Evolutionary conservation across 2,888 invertebrate genomes (phyloP), one percentile per base, ranked within the genome.

Genomic region (Nomada ferruginata): DNA sequence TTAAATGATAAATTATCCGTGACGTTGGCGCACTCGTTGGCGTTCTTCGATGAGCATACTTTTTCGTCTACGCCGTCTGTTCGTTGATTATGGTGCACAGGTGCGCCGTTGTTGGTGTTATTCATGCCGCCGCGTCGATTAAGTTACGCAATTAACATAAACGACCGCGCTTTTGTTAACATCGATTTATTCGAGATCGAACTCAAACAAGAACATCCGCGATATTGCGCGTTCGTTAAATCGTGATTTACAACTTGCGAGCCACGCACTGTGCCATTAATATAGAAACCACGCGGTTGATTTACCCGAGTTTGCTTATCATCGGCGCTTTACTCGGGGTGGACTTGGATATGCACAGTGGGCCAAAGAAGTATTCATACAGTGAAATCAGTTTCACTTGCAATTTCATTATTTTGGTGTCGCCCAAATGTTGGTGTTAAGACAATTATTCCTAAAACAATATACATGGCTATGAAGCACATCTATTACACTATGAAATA

Each of bases 1-100:
- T 86, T 79, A 83, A 87, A 85, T 85, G 82, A 87, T 87, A 80
- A 87, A 84, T 87, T 76, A 76, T 84, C 79, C 75, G 53, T 82
- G 84, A 84, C 75, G 78, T 66, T 60, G 53, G 59, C 59, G 64
- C 60, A 63, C 78, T 70, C 26, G 47, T 47, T 47, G 69, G 52
- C 20, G 63, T 50, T 57, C 63, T 29, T 72, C 72, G 71, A 63
- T 44, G 63, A 47, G 55, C n/a, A 52, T 68, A 66, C 68, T 55
- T 71, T 71, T 53, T 47, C 60, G 18, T 10, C 15, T 0, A 53
- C 20, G 20, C 13, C 64, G 63, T 52, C 50, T 59, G 53, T 44
- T 59, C 29, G 63, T 20, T 52, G 69, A 64, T 69, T 65, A 76
- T 64, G 15, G 68, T 59, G 73, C 78, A 52, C 68, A 36, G 47